Percentiles rank a stretch among this genome's conserved stretches.
phyloP scores from a whole-genome alignment of 2,888 invertebrate genomes.

The Ormyrus pomaceus region DNA sequence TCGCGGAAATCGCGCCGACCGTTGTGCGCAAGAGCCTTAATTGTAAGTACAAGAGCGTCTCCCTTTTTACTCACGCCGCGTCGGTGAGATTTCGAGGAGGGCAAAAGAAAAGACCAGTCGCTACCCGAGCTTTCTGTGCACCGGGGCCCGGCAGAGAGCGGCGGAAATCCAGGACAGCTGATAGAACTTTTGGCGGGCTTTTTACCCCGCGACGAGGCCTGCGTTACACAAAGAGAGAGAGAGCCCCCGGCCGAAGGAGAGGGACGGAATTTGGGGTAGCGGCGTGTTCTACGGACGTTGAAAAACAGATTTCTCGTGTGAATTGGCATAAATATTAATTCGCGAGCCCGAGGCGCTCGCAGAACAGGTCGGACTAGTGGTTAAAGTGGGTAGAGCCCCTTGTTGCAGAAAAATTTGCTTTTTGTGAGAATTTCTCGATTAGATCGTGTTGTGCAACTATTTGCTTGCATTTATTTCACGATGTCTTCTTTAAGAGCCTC shows the following conservation, averaged over 20 bases:
- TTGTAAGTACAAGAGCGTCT: slow-evolving; percentile 42
- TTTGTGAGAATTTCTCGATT: no score
- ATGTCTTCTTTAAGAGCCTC: no score
- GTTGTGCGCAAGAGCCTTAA: slow-evolving; percentile 10
- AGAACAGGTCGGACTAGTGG: not conserved
- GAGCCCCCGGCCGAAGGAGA: not conserved
- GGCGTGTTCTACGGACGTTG: not conserved
- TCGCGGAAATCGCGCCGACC: not conserved
- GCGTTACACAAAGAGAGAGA: slow-evolving; percentile 17
- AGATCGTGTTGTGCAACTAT: no score
- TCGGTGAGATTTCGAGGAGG: slow-evolving; percentile 1
- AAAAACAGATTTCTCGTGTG: slow-evolving; percentile 45
- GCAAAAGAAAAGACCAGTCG: not conserved
- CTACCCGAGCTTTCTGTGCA: slow-evolving; percentile 14
- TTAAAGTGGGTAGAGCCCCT: no score
- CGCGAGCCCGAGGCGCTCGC: not conserved
- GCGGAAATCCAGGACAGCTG: slow-evolving; percentile 72
- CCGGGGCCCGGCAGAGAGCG: slow-evolving; percentile 31
- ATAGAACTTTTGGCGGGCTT: slow-evolving; percentile 74
- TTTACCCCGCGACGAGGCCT: slow-evolving; percentile 32
- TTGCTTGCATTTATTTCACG: no score
- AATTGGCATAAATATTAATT: slow-evolving; percentile 37
- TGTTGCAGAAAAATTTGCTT: no score
- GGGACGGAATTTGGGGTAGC: not conserved
- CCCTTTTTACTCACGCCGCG: not conserved